Percentiles rank a stretch among this genome's conserved stretches.
phyloP scores from a whole-genome alignment of 2,797 vertebrate species.

The Rachycentron canadum region DNA sequence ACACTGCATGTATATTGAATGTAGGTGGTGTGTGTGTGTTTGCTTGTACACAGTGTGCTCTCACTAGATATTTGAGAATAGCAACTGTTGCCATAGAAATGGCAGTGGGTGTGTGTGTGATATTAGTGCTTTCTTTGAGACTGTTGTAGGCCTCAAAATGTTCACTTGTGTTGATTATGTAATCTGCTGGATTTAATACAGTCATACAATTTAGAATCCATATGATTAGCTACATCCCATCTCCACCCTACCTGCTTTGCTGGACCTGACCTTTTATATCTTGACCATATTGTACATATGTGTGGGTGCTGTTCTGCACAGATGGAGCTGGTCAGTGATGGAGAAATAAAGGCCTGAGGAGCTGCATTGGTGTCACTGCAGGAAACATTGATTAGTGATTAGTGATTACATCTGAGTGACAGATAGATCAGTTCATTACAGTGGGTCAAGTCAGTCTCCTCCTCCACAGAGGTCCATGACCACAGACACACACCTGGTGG shows the following conservation, averaged over 20 bases:
- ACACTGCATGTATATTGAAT: slow-evolving; percentile 34
- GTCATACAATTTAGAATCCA: not conserved
- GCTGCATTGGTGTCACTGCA: not conserved
- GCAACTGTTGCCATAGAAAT: slow-evolving; percentile 85
- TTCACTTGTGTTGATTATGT: slow-evolving; percentile 3
- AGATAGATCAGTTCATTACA: slow-evolving; percentile 1
- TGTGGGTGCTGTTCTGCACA: no score
- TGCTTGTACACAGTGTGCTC: slow-evolving; percentile 55
- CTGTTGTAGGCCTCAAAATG: slow-evolving; percentile 29
- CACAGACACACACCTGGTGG: no score
- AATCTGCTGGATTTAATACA: not conserved
- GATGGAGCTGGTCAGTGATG: not conserved
- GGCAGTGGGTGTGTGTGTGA: slow-evolving; percentile 58
- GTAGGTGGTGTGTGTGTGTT: slow-evolving; percentile 49
- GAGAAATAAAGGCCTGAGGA: not conserved
- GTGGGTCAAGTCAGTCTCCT: not conserved
- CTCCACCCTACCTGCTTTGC: not conserved
- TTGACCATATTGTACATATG: no score
- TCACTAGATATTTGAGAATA: slow-evolving; percentile 67
- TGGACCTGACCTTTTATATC: not conserved
- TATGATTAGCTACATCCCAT: not conserved
- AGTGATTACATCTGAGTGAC: not conserved
- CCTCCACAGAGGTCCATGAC: no score
- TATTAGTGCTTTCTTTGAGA: slow-evolving; percentile 49
- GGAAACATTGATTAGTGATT: not conserved